phyloP scores from a whole-genome alignment of 2,888 invertebrate genomes.

The Petrolisthes cinctipes region DNA sequence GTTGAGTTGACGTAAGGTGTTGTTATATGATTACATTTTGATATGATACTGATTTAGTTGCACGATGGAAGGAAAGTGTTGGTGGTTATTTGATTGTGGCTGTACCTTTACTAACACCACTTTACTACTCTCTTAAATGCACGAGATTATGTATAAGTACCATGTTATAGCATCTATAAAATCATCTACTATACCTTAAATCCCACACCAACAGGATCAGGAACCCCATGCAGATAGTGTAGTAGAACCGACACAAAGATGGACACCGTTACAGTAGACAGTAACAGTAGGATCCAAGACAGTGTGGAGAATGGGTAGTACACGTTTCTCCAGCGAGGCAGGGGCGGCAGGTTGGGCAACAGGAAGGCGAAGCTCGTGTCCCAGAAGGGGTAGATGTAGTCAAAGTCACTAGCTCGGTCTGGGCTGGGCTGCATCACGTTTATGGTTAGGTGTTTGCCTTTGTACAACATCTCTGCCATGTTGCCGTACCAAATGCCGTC shows the following conservation, averaged over 20 bases:
- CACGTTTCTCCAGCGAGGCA: conserved; percentile 38
- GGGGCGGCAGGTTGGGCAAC: conserved; percentile 28
- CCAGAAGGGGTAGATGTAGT: conserved; percentile 40
- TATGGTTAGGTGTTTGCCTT: conserved; percentile 32
- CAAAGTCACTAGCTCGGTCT: conserved; percentile 26
- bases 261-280: neutral
- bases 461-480: conserved; percentile 41
- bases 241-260: neutral
- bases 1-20: no score
- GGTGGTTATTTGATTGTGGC: no score
- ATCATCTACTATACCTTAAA: neutral
- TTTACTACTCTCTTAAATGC: no score
- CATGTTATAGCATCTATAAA: no score
- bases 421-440: conserved; percentile 27
- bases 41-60: no score
- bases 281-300: conserved; percentile 28
- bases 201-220: neutral
- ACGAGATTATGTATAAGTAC: no score
- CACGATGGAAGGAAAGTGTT: no score
- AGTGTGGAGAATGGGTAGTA: conserved; percentile 35
- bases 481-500: conserved; percentile 54
- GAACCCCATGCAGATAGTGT: neutral
- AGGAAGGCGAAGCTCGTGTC: conserved; percentile 36
- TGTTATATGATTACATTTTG: no score
- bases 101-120: no score